A percentile compares a stretch with the other conserved stretches of the same genome.
These are phyloP conservation scores for Micrastur ruficollis DNA, from an alignment of 2,797 vertebrate species.

Conservation along the genomic window DNA sequence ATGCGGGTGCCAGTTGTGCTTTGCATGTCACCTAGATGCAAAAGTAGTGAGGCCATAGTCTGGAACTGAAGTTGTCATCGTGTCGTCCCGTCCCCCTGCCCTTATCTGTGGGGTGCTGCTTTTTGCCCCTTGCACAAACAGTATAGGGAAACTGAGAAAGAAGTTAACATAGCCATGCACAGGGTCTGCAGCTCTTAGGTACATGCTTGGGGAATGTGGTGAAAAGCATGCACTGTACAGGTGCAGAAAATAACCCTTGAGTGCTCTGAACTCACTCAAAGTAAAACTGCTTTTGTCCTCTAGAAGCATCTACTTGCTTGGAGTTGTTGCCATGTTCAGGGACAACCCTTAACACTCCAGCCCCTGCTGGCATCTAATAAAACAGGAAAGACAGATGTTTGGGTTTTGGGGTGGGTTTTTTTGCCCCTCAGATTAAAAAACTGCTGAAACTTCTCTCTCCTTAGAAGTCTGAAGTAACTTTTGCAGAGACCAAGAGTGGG, in stretches of 20 bases:
- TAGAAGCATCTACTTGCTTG: neutral
- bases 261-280: slow-evolving; percentile 19
- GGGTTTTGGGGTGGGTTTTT: neutral
- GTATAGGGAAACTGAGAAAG: neutral
- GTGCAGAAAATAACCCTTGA: neutral
- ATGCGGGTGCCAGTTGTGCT: neutral
- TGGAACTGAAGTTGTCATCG: neutral
- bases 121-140: neutral
- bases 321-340: neutral
- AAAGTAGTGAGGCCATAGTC: neutral
- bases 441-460: neutral
- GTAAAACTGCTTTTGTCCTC: slow-evolving; percentile 1
- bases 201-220: neutral
- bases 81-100: neutral
- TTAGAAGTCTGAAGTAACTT: neutral
- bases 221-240: neutral
- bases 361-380: neutral
- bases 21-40: neutral
- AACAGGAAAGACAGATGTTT: neutral
- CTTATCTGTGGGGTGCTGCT: neutral
- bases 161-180: neutral
- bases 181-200: neutral
- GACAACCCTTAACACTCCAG: neutral
- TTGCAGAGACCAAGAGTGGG: neutral
- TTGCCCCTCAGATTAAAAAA: neutral